phyloP scores from a whole-genome alignment of 2,797 vertebrate genomes.

The Thamnophis elegans region DNA sequence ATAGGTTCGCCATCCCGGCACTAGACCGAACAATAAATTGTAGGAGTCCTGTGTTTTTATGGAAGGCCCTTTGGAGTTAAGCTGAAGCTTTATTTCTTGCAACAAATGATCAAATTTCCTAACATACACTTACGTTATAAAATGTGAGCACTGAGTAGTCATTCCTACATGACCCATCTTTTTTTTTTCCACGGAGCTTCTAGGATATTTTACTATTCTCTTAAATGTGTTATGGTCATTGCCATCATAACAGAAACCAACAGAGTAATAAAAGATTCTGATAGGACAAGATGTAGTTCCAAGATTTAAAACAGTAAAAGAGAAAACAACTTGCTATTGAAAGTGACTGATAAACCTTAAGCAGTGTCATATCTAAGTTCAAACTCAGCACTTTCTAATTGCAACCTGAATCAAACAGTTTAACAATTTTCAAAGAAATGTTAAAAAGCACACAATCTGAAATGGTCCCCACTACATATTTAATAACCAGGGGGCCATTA shows the following conservation, averaged over 20 bases:
- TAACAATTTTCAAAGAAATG: neutral
- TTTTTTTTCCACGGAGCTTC: neutral
- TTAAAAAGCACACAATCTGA: neutral
- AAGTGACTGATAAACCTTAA: neutral
- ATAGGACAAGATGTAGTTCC: neutral
- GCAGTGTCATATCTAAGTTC: neutral
- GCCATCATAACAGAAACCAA: neutral
- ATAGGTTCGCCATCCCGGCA: no score
- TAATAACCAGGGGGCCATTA: neutral
- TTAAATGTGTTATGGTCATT: neutral
- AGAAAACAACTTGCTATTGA: neutral
- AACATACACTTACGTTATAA: neutral
- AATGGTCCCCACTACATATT: neutral
- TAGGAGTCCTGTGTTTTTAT: neutral
- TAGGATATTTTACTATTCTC: neutral
- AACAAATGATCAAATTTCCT: neutral
- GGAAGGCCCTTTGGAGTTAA: neutral
- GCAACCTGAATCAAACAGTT: neutral
- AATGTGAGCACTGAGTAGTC: neutral
- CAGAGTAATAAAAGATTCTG: neutral
- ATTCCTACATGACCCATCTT: neutral
- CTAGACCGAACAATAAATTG: neutral
- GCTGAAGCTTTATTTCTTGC: neutral
- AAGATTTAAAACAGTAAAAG: neutral
- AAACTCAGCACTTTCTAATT: neutral